These are phyloP conservation scores for Pseudorhombus dupliciocellatus DNA, from an alignment of 2,113 vertebrate species.

Conservation along the genomic window DNA sequence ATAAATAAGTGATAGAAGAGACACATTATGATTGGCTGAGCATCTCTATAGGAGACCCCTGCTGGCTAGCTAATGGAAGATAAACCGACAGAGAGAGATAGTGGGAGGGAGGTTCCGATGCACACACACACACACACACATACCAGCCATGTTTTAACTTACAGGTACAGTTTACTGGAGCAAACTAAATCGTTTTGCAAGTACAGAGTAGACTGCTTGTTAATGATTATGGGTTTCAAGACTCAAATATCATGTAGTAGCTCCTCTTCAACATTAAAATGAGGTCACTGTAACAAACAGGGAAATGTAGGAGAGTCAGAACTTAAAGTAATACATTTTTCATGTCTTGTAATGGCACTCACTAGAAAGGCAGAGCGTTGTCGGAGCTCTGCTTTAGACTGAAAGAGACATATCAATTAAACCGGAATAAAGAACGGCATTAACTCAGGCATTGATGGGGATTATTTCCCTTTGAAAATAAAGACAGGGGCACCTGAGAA, in stretches of 20 bases:
- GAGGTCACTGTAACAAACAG: constrained; percentile 38
- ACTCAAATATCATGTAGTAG: constrained; percentile 23
- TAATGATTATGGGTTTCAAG: constrained; percentile 17
- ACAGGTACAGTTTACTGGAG: not conserved
- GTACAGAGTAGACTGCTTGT: constrained; percentile 14
- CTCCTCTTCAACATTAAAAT: constrained; percentile 29
- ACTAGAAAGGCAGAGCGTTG: not conserved
- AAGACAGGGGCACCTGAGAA: not conserved
- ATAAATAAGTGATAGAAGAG: constrained; percentile 2
- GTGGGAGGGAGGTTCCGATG: not conserved
- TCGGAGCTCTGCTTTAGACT: not conserved
- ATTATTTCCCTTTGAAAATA: constrained; percentile 29
- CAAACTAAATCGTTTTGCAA: constrained; percentile 8
- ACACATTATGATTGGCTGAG: constrained; percentile 42
- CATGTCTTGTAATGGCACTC: constrained; percentile 40
- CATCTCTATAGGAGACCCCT: constrained; percentile 44
- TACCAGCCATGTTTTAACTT: not conserved
- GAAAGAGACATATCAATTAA: constrained; percentile 6
- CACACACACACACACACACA: not conserved
- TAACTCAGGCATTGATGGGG: not conserved
- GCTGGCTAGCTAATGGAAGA: constrained; percentile 48
- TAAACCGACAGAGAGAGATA: constrained; percentile 10
- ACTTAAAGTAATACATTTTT: constrained; percentile 39
- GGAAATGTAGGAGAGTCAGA: constrained; percentile 30
- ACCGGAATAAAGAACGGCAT: constrained; percentile 13